phyloP scores from a whole-genome alignment of 2,797 vertebrate genomes.

The Arremon aurantiirostris region DNA sequence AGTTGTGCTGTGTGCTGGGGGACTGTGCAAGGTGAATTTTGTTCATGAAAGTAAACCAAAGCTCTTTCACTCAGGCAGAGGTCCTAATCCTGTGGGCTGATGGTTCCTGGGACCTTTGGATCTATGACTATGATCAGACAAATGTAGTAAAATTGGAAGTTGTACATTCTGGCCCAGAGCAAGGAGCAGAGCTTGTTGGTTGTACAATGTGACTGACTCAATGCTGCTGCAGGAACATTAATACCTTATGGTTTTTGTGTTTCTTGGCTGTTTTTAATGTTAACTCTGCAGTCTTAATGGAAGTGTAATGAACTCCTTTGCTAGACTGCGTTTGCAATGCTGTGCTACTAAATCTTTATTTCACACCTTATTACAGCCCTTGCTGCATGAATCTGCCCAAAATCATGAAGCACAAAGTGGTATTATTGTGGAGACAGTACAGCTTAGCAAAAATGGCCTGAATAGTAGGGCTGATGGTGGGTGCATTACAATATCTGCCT shows the following conservation, averaged over 20 bases:
- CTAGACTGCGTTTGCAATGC: constrained; percentile 19
- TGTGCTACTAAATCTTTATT: constrained; percentile 53
- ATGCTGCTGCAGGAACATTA: neutral
- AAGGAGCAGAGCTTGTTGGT: neutral
- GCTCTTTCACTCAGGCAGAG: neutral
- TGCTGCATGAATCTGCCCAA: neutral
- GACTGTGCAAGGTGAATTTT: neutral
- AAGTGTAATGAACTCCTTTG: constrained; percentile 51
- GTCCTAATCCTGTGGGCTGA: neutral
- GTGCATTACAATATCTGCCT: neutral
- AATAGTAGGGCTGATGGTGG: neutral
- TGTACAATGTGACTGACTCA: neutral
- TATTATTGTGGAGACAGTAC: neutral
- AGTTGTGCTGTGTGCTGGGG: neutral
- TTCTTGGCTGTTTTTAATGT: constrained; percentile 19
- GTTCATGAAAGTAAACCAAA: neutral
- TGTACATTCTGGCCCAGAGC: neutral
- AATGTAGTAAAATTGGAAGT: neutral
- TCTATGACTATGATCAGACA: neutral
- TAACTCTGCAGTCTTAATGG: constrained; percentile 18
- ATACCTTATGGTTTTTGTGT: neutral
- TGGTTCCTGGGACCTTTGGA: neutral
- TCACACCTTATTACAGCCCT: constrained; percentile 46
- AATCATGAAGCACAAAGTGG: neutral
- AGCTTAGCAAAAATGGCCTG: neutral